phyloP scores from a whole-genome alignment of 2,113 vertebrate genomes.

The Riparia riparia region DNA sequence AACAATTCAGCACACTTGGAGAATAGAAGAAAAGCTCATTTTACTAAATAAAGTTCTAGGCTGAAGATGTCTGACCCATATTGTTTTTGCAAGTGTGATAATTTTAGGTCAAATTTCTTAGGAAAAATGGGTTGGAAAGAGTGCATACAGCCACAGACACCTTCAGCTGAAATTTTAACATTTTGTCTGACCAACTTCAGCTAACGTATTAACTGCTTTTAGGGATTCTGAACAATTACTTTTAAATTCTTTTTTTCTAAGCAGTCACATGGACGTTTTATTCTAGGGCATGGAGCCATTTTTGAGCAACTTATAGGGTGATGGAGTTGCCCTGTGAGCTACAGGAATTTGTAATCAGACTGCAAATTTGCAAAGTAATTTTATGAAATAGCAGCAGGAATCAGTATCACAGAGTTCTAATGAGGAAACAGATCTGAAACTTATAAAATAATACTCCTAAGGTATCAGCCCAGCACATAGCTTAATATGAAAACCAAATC shows the following conservation, averaged over 20 bases:
- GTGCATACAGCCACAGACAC: not conserved
- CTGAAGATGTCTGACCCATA: not conserved
- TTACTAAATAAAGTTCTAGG: slow-evolving; percentile 12
- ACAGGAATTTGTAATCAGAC: not conserved
- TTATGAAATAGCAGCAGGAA: not conserved
- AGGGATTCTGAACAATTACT: not conserved
- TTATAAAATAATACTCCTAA: not conserved
- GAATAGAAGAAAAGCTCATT: not conserved
- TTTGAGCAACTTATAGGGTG: not conserved
- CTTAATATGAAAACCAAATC: not conserved
- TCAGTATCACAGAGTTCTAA: not conserved
- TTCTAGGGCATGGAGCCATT: not conserved
- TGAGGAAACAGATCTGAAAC: not conserved
- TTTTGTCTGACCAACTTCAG: not conserved
- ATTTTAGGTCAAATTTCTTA: slow-evolving; percentile 16
- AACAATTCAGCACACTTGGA: not conserved
- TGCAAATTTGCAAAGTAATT: not conserved
- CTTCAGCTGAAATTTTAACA: not conserved
- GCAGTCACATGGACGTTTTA: not conserved
- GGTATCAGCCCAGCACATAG: not conserved
- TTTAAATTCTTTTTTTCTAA: not conserved
- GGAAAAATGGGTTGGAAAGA: not conserved
- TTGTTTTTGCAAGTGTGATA: not conserved
- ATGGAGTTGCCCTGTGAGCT: not conserved
- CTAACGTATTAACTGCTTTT: not conserved